Conservation (phyloP, 2,888 invertebrate species). For the Cacoxenus indagator region DNA sequence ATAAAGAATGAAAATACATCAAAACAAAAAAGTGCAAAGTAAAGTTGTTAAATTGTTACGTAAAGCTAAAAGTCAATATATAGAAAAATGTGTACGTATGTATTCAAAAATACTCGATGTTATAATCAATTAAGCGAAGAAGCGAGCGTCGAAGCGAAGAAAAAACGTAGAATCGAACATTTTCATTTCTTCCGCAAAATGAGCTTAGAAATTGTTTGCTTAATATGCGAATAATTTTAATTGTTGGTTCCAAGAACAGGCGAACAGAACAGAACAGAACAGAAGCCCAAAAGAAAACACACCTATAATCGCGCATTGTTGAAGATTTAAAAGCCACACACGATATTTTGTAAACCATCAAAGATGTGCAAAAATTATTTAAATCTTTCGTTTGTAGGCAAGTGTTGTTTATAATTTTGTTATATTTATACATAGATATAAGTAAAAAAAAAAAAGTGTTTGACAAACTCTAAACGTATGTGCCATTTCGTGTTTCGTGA, state of each 20-base stretch:
- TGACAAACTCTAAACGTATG: too few species aligned
- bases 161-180: not conserved
- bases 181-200: too few species aligned
- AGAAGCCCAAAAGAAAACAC: conserved; percentile 32
- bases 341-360: not conserved
- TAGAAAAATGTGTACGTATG: not conserved
- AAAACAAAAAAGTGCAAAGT: too few species aligned
- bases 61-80: not conserved
- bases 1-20: not conserved
- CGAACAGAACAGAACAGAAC: conserved; percentile 40
- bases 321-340: not conserved
- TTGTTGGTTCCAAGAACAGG: conserved; percentile 54
- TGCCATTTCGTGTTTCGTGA: too few species aligned
- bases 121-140: not conserved
- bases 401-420: too few species aligned
- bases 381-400: too few species aligned
- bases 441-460: too few species aligned
- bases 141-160: not conserved
- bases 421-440: too few species aligned
- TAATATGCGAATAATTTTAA: conserved; percentile 6
- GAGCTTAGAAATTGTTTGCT: conserved; percentile 19
- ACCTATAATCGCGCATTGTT: conserved; percentile 33
- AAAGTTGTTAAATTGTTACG: too few species aligned
- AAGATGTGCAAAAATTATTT: conserved; percentile 14
- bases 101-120: not conserved